Evolutionary conservation across 2,113 vertebrate species (phyloP).

Genomic region (Rhinopomastus cyanomelas): DNA sequence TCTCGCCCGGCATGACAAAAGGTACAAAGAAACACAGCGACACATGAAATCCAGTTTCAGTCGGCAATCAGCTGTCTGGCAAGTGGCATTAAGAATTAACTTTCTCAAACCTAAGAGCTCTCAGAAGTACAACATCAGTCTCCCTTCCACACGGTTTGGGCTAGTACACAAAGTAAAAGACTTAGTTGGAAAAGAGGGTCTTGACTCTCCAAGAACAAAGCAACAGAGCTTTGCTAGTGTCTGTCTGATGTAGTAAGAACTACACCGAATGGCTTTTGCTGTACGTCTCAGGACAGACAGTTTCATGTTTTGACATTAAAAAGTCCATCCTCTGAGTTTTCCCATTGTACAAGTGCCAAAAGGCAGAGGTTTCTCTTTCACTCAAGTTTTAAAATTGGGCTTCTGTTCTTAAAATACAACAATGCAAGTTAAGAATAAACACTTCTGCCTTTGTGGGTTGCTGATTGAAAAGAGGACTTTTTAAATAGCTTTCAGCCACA

Average conservation of each 20-base stretch:
- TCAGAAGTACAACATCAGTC: not conserved
- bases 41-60: not conserved
- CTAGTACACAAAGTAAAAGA: not conserved
- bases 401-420: slow-evolving; percentile 3
- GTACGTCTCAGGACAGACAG: not conserved
- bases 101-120: not conserved
- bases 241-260: not conserved
- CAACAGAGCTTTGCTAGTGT: not conserved
- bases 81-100: not conserved
- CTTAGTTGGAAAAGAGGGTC: not conserved
- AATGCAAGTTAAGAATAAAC: slow-evolving; percentile 11
- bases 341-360: not conserved
- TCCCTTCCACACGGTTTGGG: not conserved
- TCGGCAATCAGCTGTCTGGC: not conserved
- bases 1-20: not conserved
- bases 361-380: not conserved
- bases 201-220: not conserved
- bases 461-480: slow-evolving; percentile 10
- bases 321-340: not conserved
- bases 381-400: not conserved
- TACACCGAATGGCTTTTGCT: not conserved
- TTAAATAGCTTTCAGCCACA: slow-evolving; percentile 39
- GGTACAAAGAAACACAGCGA: not conserved
- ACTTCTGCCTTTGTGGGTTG: not conserved
- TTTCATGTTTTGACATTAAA: not conserved